Evolutionary conservation across 2,113 vertebrate genomes (phyloP).

Genomic region (Prionailurus viverrinus): DNA sequence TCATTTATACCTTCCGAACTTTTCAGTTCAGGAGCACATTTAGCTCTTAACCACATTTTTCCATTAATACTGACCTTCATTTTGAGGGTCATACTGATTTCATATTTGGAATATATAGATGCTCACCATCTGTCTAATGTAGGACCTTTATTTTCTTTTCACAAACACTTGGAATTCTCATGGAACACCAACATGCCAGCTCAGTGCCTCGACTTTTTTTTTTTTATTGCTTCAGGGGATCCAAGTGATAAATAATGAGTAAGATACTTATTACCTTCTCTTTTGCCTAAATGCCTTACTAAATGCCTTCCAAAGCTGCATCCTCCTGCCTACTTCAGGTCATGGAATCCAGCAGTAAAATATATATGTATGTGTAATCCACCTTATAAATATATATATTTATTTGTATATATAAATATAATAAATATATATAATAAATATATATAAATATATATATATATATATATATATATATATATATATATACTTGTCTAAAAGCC

Average conservation of each 20-base stretch:
- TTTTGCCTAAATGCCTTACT: neutral
- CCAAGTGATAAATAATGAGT: slow-evolving; percentile 13
- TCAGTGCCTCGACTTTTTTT: neutral
- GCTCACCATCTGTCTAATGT: neutral
- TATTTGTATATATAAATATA: too few relatives aligned
- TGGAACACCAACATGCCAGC: neutral
- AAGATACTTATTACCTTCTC: neutral
- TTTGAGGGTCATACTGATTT: neutral
- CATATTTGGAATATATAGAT: neutral
- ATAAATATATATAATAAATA: too few relatives aligned
- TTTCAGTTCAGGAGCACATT: neutral
- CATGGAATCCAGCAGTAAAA: neutral
- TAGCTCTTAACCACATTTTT: neutral
- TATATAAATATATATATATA: too few relatives aligned
- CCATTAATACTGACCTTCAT: neutral
- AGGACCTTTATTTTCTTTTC: neutral
- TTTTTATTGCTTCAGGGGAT: slow-evolving; percentile 18
- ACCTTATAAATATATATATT: neutral
- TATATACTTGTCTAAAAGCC: neutral
- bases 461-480: too few relatives aligned
- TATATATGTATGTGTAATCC: neutral
- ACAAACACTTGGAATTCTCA: neutral
- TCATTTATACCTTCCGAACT: neutral
- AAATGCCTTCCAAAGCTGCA: neutral
- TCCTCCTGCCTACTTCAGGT: neutral